Base-by-base conservation (phyloP, 2,797 vertebrate species). In the Galagoides demidoff region DNA sequence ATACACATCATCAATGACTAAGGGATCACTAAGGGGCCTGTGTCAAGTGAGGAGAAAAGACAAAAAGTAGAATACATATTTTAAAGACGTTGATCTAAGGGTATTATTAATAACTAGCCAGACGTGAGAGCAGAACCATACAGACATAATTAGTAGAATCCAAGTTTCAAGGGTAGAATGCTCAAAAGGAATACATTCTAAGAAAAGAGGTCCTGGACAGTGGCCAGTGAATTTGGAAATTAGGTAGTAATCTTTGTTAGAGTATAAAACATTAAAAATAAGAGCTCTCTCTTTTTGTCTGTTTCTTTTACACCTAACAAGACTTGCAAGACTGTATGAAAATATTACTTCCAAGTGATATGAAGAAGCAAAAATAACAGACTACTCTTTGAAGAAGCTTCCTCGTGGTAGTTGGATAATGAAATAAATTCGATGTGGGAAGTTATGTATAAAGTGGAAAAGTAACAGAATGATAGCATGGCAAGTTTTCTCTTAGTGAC, bases 81-180 rank as follows among this genome's bases (percentile, higher is more conserved):
- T 84, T 92, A 85, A 95, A 92, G 68, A 82, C 4, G 22, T 52
- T 31, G 59, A 45, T 82, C 20, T 94, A 55, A 94, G 76, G 49
- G 39, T 63, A 81, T 5, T 85, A 34, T 68, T 27, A 27, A 63
- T 61, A 92, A 19, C 3, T 29, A 77, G 22, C 11, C 82, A 59
- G 61, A 49, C 34, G 19, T 64, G 31, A 64, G 2, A 68, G 4
- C 6, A 96, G 37, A 89, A 83, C n/a, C 25, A 84, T 68, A 94
- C 77, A 88, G 84, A 20, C 3, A 13, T 2, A 57, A 61, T 52
- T 43, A 83, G 23, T 23, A 55, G 23, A 81, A 59, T 19, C 34
- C 37, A 61, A 68, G 77, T 23, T 90, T 79, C 78, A 90, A 86
- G n/a, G 11, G 7, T 10, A 5, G 1, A 14, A 11, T 17, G 5